Conservation (phyloP, 2,113 vertebrate species). For the Callaeas wilsoni region DNA sequence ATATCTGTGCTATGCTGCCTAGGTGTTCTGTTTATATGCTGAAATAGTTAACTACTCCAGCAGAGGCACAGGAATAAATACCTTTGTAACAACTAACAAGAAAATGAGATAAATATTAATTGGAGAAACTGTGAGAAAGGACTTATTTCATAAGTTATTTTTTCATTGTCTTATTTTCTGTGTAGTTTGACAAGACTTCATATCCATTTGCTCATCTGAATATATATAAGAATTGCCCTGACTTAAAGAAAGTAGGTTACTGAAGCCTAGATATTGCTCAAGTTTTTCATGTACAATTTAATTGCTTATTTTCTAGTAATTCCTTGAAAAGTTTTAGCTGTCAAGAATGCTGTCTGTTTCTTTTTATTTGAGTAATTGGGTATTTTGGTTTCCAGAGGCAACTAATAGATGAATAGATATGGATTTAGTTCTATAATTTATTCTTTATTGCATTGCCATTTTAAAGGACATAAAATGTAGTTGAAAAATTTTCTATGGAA, state of each 20-base stretch:
- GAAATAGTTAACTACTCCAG: not conserved
- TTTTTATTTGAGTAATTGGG: not conserved
- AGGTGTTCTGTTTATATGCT: not conserved
- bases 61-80: not conserved
- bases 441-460: not conserved
- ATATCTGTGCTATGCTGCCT: not conserved
- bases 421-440: not conserved
- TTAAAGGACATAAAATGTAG: not conserved
- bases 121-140: not conserved
- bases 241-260: not conserved
- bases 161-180: not conserved
- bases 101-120: not conserved
- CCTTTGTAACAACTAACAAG: not conserved
- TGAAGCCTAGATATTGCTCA: not conserved
- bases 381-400: not conserved
- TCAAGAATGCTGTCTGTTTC: not conserved
- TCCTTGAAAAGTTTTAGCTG: not conserved
- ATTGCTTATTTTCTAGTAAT: not conserved
- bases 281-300: not conserved
- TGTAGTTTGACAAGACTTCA: not conserved
- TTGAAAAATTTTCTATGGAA: not conserved
- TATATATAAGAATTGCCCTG: not conserved
- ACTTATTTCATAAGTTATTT: not conserved
- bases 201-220: not conserved
- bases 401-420: not conserved